Evolutionary conservation across 2,797 vertebrate species (phyloP), one percentile per base, ranked within the genome.

Genomic region (Ctenopoma multispine): DNA sequence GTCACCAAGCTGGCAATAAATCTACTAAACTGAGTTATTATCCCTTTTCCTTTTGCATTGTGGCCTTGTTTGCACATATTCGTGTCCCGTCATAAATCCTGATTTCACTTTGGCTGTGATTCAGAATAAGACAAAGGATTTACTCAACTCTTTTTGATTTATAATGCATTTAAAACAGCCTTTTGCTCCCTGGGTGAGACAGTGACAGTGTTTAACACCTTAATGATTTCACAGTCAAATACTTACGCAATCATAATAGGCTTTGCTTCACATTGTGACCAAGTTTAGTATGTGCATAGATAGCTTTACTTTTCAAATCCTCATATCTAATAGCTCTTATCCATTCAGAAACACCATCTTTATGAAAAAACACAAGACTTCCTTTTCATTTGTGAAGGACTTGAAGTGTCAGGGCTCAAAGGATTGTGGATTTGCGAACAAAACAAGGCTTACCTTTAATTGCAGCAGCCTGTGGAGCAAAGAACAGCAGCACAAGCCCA

Each of bases 391-490:
- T 13, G 24, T 48, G 17, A 34, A 65, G 59, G n/a, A 20, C 44
- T 48, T 5, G 1, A 29, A 48, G 56, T 29, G 51, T 63, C 49
- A 13, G 10, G 60, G 20, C 27, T 74, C 43, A 62, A 5, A 53
- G 70, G 48, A 48, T 65, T 48, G 65, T 23, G 40, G 63, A 27
- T 74, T 27, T 34, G 27, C 6, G 12, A 49, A 54, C n/a, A 70
- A 75, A 86, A 72, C 41, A 0, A 31, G 27, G 31, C 93, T 96
- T 93, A 98, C 96, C 96, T 96, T 90, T 93, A 69, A 79, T 89
- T 88, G 90, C 94, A 65, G 93, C 89, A 79, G 92, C 91, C 54
- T 93, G 94, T 17, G 94, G 85, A 59, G 89, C 64, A 83, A 96
- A 73, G 66, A 95, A 64, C 69, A 96, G 80, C 66, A 95, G 67